Base-by-base conservation (phyloP, 1,140 invertebrate genomes). In the Lutraria rhynchaena region DNA sequence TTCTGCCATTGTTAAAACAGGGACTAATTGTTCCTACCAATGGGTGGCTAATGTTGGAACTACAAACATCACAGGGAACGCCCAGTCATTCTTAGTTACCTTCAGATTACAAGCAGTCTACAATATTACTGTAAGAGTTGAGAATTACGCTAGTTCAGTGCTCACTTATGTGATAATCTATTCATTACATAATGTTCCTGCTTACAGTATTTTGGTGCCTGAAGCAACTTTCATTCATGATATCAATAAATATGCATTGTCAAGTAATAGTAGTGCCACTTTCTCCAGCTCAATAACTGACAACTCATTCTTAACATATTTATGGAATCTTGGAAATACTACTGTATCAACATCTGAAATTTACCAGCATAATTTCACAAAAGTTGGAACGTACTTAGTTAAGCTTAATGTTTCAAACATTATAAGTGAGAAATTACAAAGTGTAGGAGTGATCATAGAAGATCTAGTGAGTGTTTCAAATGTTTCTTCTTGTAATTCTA, bases 401-500 rank as follows among this genome's bases (percentile, higher is more conserved):
- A 35, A n/a, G 4, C 37, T 88, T 1, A 85, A 31, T 67, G 89
- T 85, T 1, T 61, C 51, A 17, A 90, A 89, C 57, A 70, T 77
- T 13, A 82, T 90, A 11, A 87, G 84, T 35, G 46, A 17, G 1
- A 33, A 76, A 9, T 77, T 37, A 7, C 70, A 69, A 3, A n/a
- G 27, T 0, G 49, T 85, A 0, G 29, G 33, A 17, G 60, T 89
- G 4, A 19, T 82, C 15, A 82, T 85, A 0, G 71, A 87, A 60
- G 89, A 86, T 44, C 19, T 55, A 19, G 83, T 90, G 3, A 55
- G 46, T 15, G 67, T 67, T 33, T 63, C 88, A 1, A 11, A 27
- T 5, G 65, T 89, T 31, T 63, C 27, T 13, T 63, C 67, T 13
- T 87, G 86, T 74, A 80, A 77, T 44, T 53, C 57, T 15, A 76